Conservation (phyloP, 2,888 invertebrate genomes). For the Chrysina gloriosa region DNA sequence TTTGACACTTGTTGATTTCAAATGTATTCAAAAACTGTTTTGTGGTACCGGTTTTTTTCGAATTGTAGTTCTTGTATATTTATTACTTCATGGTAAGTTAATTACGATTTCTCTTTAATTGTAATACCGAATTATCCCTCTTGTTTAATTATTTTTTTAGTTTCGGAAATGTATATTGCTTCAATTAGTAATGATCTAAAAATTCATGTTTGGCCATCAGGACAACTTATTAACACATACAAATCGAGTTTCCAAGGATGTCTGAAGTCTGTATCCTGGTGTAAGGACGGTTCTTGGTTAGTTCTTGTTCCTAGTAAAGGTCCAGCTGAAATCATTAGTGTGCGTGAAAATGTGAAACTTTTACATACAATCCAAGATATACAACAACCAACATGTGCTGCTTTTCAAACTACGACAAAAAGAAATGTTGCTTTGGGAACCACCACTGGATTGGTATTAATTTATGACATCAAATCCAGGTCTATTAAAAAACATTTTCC, state of each 20-base stretch:
- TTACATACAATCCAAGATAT: slow-evolving; percentile 59
- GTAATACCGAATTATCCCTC: not conserved
- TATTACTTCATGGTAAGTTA: not conserved
- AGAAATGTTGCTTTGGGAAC: slow-evolving; percentile 59
- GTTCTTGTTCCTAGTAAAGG: slow-evolving; percentile 60
- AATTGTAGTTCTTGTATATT: not conserved
- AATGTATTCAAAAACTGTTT: slow-evolving; percentile 10
- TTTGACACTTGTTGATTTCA: slow-evolving; percentile 34
- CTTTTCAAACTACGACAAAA: slow-evolving; percentile 61
- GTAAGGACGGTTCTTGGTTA: slow-evolving; percentile 62
- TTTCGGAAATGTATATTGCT: slow-evolving; percentile 67
- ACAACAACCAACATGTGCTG: slow-evolving; percentile 59
- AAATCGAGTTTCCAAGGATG: slow-evolving; percentile 55
- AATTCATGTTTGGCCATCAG: slow-evolving; percentile 68
- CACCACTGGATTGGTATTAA: slow-evolving; percentile 57
- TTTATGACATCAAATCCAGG: slow-evolving; percentile 61
- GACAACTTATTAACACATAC: slow-evolving; percentile 69
- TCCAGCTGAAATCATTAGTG: slow-evolving; percentile 59
- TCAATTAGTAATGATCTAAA: slow-evolving; percentile 70
- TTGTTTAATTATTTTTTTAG: not conserved
- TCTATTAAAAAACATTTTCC: slow-evolving; percentile 58
- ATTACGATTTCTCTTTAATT: not conserved
- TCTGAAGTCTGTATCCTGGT: slow-evolving; percentile 60
- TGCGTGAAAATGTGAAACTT: slow-evolving; percentile 58
- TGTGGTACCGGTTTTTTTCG: slow-evolving; percentile 1